Base-by-base conservation (phyloP, 2,113 vertebrate genomes). In the Pseudorectes ferrugineus region DNA sequence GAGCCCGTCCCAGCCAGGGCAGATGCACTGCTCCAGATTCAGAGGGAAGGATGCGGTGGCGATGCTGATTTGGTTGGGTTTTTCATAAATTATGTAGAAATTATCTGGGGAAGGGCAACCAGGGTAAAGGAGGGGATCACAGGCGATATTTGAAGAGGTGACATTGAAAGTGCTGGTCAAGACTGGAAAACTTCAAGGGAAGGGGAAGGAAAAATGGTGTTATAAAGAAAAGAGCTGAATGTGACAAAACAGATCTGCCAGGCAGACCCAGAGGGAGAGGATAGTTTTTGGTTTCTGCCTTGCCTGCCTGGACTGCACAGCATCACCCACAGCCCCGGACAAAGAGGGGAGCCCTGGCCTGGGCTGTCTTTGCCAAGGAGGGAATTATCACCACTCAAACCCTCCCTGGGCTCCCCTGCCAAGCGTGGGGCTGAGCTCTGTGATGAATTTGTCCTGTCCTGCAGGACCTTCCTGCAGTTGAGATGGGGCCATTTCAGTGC, bases 361-460 rank as follows among this genome's bases (percentile, higher is more conserved):
- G 67, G 40, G 31, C 29, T 51, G 33, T 16, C 25, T 89, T 25
- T 72, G 57, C 77, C n/a, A 19, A 67, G 73, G 14, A 79, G 52
- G 36, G 5, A 6, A 49, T 68, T 1, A 3, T 17, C 67, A 35
- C 6, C 0, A 1, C 62, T 5, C 36, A 28, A 43, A 43, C 10
- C 16, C 21, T 65, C 8, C 70, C 28, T 1, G 8, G 40, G 28
- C 58, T 85, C 22, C 35, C 31, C 45, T 63, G 54, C 48, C 58
- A 31, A 2, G 2, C 0, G 0, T 14, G 52, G 38, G 68, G 51
- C 51, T 57, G 59, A 36, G 29, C 63, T 13, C 28, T 1, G 1
- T 11, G 24, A 6, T 5, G 59, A 31, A 36, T 57, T 79, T 33
- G 9, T 38, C 33, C 33, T 23, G 28, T 54, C 35, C 35, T 2